Conservation (phyloP, 2,113 vertebrate species). For the Panthera tigris region DNA sequence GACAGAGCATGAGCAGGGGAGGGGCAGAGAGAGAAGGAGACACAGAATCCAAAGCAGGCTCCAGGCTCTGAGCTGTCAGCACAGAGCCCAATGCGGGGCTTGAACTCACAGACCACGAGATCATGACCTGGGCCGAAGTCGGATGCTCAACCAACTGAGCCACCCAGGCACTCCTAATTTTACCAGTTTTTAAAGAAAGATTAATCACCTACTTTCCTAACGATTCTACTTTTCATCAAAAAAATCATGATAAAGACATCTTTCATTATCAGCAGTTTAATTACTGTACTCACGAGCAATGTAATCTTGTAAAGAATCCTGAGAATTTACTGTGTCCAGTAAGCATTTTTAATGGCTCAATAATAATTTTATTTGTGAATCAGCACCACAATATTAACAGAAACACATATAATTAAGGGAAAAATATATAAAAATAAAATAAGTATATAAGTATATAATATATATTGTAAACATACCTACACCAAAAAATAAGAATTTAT, state of each 20-base stretch:
- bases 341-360: slow-evolving; percentile 24
- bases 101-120: too few species aligned
- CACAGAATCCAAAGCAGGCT: too few species aligned
- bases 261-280: not conserved
- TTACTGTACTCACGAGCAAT: not conserved
- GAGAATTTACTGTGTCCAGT: not conserved
- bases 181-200: not conserved
- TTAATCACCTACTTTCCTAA: not conserved
- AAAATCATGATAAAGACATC: not conserved
- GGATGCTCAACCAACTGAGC: too few species aligned
- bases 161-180: not conserved
- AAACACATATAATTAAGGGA: not conserved
- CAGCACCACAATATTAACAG: not conserved
- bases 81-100: too few species aligned
- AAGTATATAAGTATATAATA: too few species aligned
- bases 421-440: not conserved
- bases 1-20: too few species aligned
- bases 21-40: too few species aligned
- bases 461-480: not conserved
- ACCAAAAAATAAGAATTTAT: not conserved
- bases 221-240: not conserved
- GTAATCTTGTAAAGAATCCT: slow-evolving; percentile 17
- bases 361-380: slow-evolving; percentile 11
- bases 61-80: too few species aligned
- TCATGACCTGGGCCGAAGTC: too few species aligned